Evolutionary conservation across 2,888 invertebrate species (phyloP).

Genomic region (Oxystoma pomonae): DNA sequence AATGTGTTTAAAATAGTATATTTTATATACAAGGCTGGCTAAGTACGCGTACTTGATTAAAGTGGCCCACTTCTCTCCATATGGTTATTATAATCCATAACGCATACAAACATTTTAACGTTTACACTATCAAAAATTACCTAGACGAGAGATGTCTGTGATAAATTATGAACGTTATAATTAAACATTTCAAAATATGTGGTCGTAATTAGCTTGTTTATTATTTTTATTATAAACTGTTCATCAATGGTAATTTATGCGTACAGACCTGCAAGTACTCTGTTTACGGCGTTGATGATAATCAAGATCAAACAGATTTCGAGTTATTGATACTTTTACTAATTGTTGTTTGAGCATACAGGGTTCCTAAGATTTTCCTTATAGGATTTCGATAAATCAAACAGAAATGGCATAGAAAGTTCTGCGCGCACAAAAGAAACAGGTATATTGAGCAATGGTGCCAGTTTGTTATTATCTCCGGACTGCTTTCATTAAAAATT

Average conservation of each 20-base stretch:
- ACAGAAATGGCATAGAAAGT: no score
- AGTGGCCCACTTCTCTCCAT: constrained; percentile 42
- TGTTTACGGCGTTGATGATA: constrained; percentile 13
- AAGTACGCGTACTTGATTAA: constrained; percentile 41
- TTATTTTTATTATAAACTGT: constrained; percentile 28
- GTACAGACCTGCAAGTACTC: constrained; percentile 8
- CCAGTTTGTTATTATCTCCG: no score
- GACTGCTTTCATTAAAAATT: no score
- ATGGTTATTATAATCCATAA: constrained; percentile 41
- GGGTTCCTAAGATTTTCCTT: no score
- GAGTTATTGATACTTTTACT: no score
- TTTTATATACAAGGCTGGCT: constrained; percentile 40
- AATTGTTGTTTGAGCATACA: no score
- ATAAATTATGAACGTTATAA: constrained; percentile 35
- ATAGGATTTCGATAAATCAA: no score
- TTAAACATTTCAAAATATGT: constrained; percentile 29
- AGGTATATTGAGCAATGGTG: no score
- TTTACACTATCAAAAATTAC: constrained; percentile 35
- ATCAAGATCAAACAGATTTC: constrained; percentile 11
- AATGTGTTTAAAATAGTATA: constrained; percentile 41
- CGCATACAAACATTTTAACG: constrained; percentile 30
- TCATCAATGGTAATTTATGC: constrained; percentile 19
- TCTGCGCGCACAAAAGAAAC: no score
- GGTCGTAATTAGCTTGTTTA: constrained; percentile 27
- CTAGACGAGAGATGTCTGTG: constrained; percentile 33